Evolutionary conservation across 1,140 invertebrate species (phyloP), one percentile per base, ranked within the genome.

Genomic region (Lepidotrigona ventralis): DNA sequence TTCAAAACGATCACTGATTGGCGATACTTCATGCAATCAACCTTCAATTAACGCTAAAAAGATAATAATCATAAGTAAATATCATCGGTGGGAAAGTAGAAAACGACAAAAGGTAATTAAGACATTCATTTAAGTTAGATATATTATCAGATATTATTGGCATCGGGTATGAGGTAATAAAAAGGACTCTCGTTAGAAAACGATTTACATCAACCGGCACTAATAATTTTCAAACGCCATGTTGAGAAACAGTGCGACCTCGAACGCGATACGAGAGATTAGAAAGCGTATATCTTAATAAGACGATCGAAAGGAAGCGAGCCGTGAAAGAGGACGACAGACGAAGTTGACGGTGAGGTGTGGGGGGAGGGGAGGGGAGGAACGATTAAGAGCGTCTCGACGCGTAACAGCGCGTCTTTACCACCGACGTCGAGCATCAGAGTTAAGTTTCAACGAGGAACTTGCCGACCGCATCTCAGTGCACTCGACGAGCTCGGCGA

Each of bases 401-500:
- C 63, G 80, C 53, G 39, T 56, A 56, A 81, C 33, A 46, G 14
- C 79, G 63, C 63, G 53, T 58, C 5, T 39, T 60, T 29, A 60
- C 64, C 63, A 54, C 21, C 39, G 4, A 6, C 17, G 26, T 58
- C 66, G 81, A 77, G 53, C 15, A 33, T 4, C 60, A 6, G 26
- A n/a, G 63, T 77, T 58, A n/a, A 33, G n/a, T 77, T 83, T 70
- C 54, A 70, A 78, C 74, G 53, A 70, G 54, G 26, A 63, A 78
- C 66, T 81, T 26, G 11, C 5, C 60, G 29, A 76, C 58, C 60
- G 29, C n/a, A 3, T 46, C 33, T 15, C 19, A 14, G 1, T 26
- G 51, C 15, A 29, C 60, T 26, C n/a, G 2, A 46, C 19, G 19
- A n/a, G n/a, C 39, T 79, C 54, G 14, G 19, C n/a, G n/a, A 72